Evolutionary conservation across 2,888 invertebrate genomes (phyloP).

Genomic region (Glomeris marginata): DNA sequence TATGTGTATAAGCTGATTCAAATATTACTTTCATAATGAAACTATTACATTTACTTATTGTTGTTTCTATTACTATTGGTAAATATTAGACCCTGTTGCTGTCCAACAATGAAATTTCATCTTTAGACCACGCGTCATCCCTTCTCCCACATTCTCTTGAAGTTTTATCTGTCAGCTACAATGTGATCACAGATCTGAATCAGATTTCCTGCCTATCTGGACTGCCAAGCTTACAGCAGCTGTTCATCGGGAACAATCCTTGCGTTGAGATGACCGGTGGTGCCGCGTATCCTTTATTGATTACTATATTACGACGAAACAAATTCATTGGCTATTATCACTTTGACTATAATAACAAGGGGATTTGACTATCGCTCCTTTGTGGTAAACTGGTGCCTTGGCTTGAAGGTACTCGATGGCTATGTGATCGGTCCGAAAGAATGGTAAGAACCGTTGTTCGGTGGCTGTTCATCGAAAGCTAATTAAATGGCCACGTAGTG

Average conservation of each 20-base stretch:
- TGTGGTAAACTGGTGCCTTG: constrained; percentile 84
- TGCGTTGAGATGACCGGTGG: constrained; percentile 64
- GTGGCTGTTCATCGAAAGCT: not conserved
- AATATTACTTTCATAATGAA: not conserved
- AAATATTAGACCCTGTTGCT: constrained; percentile 54
- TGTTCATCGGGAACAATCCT: constrained; percentile 75
- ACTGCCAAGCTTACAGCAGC: constrained; percentile 56
- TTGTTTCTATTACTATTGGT: not conserved
- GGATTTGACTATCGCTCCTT: constrained; percentile 82
- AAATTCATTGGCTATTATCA: constrained; percentile 12
- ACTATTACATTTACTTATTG: too few species aligned
- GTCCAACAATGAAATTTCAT: constrained; percentile 70
- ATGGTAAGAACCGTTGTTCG: constrained; percentile 41
- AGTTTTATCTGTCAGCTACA: constrained; percentile 30
- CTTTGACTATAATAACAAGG: constrained; percentile 46
- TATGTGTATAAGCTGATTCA: constrained; percentile 30
- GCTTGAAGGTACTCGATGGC: constrained; percentile 72
- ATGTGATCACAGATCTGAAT: constrained; percentile 29
- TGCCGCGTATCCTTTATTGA: constrained; percentile 39
- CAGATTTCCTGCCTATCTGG: constrained; percentile 60
- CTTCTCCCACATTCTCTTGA: constrained; percentile 58
- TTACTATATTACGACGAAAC: not conserved
- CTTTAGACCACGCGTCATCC: constrained; percentile 64
- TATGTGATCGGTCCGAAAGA: constrained; percentile 79
- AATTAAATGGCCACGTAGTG: not conserved